A percentile compares a stretch with the other conserved stretches of the same genome.
These are phyloP conservation scores for Seira ritae DNA, from an alignment of 2,888 invertebrate genomes.

Conservation along the genomic window DNA sequence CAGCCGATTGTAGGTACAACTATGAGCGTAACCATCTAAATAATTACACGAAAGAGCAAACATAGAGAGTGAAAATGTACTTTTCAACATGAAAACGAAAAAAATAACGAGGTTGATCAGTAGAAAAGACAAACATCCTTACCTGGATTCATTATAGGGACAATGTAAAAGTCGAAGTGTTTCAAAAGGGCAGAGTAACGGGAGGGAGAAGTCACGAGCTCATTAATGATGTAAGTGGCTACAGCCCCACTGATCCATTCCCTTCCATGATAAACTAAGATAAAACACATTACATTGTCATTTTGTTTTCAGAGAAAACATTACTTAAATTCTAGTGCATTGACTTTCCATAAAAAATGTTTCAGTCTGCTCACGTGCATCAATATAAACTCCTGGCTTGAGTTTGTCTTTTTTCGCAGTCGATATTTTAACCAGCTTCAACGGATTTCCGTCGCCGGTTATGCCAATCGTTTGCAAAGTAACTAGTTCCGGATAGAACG, in stretches of 20 bases:
- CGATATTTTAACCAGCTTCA: slow-evolving; percentile 54
- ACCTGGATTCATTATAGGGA: too few species aligned
- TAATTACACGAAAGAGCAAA: too few species aligned
- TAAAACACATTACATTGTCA: not conserved
- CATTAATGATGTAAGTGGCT: slow-evolving; percentile 52
- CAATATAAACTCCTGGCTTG: slow-evolving; percentile 56
- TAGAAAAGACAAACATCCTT: too few species aligned
- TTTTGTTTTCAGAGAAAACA: too few species aligned
- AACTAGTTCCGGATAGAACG: slow-evolving; percentile 31
- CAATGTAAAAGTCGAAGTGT: slow-evolving; percentile 54
- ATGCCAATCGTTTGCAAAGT: slow-evolving; percentile 47
- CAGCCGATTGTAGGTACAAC: too few species aligned
- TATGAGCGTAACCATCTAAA: not conserved
- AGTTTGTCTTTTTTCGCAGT: slow-evolving; percentile 22
- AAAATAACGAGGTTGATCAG: too few species aligned
- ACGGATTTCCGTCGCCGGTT: slow-evolving; percentile 47
- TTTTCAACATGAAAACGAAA: too few species aligned
- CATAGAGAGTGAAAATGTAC: too few species aligned
- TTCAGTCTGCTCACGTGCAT: slow-evolving; percentile 40
- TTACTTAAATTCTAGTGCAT: not conserved
- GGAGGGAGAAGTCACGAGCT: slow-evolving; percentile 35
- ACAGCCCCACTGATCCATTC: slow-evolving; percentile 55
- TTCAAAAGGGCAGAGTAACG: slow-evolving; percentile 30
- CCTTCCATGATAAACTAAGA: not conserved
- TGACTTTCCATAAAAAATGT: not conserved